Conservation (phyloP, 2,797 vertebrate genomes). For the Chaenodraco wilsoni region DNA sequence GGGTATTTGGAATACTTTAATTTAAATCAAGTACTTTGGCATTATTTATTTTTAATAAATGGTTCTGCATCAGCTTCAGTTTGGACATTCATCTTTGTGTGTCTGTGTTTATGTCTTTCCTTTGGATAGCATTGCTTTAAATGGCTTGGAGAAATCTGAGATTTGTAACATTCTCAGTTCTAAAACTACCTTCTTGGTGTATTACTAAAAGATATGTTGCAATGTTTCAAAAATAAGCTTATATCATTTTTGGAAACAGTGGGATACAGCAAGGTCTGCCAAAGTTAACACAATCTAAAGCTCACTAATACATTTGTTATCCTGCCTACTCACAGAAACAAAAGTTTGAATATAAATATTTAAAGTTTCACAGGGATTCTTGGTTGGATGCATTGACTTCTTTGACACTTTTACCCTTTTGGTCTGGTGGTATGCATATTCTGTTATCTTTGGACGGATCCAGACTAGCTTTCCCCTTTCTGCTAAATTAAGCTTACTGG, state of each 20-base stretch:
- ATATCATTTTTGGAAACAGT: background rate
- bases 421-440: background rate
- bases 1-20: constrained; percentile 67
- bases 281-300: background rate
- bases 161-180: background rate
- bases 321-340: background rate
- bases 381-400: background rate
- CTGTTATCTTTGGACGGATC: background rate
- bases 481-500: too few relatives aligned
- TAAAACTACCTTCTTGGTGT: background rate
- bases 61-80: constrained; percentile 73
- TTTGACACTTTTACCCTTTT: too few relatives aligned
- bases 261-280: background rate
- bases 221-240: constrained; percentile 1
- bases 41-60: constrained; percentile 79
- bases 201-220: background rate
- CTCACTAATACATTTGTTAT: background rate
- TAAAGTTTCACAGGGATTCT: background rate
- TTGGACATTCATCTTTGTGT: constrained; percentile 81
- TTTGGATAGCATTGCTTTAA: constrained; percentile 18
- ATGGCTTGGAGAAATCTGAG: background rate
- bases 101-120: constrained; percentile 65
- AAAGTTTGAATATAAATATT: background rate
- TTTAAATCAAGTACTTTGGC: constrained; percentile 56
- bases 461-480: too few relatives aligned